These are phyloP conservation scores for Dromas ardeola DNA, from an alignment of 2,113 vertebrate genomes.

Conservation along the genomic window DNA sequence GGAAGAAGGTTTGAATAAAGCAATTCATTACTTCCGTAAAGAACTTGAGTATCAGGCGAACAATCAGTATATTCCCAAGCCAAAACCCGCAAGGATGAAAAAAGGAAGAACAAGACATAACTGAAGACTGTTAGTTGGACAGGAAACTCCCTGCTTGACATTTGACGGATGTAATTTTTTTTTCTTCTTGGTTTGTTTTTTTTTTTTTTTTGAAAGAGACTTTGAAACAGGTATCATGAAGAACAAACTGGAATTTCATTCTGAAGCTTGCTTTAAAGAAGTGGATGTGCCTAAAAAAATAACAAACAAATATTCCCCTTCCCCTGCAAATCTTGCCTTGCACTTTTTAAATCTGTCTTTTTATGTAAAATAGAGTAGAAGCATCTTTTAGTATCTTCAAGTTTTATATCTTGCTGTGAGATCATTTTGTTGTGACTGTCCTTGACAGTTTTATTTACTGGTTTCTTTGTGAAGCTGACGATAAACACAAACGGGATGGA, in stretches of 20 bases:
- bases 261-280: conserved; percentile 84
- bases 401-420: conserved; percentile 82
- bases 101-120: conserved; percentile 91
- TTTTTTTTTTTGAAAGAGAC: conserved; percentile 59
- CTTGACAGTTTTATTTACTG: conserved; percentile 85
- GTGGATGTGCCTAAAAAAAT: conserved; percentile 82
- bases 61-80: conserved; percentile 98
- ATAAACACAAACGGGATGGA: conserved; percentile 71
- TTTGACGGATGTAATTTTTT: conserved; percentile 73
- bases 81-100: conserved; percentile 95
- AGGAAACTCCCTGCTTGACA: conserved; percentile 39
- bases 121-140: conserved; percentile 65
- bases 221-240: conserved; percentile 81
- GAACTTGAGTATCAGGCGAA: conserved; percentile 98
- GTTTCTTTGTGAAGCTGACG: conserved; percentile 85
- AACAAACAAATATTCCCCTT: conserved; percentile 53
- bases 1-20: conserved; percentile 98
- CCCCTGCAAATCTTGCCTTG: conserved; percentile 83
- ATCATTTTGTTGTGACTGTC: conserved; percentile 81
- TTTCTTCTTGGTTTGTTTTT: neutral
- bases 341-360: conserved; percentile 87
- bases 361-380: conserved; percentile 82
- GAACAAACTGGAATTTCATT: conserved; percentile 83
- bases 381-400: conserved; percentile 77
- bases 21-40: conserved; percentile 97